A percentile compares a stretch with the other conserved stretches of the same genome.
phyloP scores from a whole-genome alignment of 2,113 vertebrate species.

The Oncorhynchus masou region DNA sequence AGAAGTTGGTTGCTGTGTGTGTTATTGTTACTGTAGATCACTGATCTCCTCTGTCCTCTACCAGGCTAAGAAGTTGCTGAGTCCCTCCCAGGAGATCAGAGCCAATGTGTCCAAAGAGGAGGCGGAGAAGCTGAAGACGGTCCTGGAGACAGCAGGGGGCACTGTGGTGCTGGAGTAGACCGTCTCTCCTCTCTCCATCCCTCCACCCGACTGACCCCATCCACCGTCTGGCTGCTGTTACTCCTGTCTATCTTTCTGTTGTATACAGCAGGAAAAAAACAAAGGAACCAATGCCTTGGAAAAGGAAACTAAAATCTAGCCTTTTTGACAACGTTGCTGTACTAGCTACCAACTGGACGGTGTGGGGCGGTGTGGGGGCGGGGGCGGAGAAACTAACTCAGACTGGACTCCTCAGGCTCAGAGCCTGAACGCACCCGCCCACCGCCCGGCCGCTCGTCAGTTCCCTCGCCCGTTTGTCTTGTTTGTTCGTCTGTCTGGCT shows the following conservation, averaged over 20 bases:
- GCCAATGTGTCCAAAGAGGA: conserved; percentile 88
- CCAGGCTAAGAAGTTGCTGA: conserved; percentile 97
- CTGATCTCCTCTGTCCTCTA: conserved; percentile 3
- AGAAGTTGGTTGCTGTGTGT: too few relatives aligned
- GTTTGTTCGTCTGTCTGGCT: conserved; percentile 43
- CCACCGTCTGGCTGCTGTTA: conserved; percentile 31
- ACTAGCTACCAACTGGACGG: not conserved
- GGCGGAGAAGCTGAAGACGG: conserved; percentile 91
- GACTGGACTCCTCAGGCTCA: conserved; percentile 66
- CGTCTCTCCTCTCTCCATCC: too few relatives aligned
- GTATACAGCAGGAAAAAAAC: conserved; percentile 29
- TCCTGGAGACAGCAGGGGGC: conserved; percentile 91
- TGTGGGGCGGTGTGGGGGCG: too few relatives aligned
- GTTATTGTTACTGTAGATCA: not conserved
- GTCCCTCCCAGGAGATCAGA: conserved; percentile 92
- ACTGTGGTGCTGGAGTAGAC: conserved; percentile 89
- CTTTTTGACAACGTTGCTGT: conserved; percentile 58
- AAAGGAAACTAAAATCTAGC: conserved; percentile 28
- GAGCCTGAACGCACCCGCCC: conserved; percentile 36
- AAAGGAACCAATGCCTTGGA: conserved; percentile 13
- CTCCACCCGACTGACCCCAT: not conserved
- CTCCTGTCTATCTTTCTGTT: conserved; percentile 42
- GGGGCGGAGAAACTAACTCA: conserved; percentile 31
- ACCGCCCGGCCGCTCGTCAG: conserved; percentile 30
- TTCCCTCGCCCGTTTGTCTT: conserved; percentile 22